phyloP scores from a whole-genome alignment of 2,888 invertebrate species.

The Antheraea yamamai region DNA sequence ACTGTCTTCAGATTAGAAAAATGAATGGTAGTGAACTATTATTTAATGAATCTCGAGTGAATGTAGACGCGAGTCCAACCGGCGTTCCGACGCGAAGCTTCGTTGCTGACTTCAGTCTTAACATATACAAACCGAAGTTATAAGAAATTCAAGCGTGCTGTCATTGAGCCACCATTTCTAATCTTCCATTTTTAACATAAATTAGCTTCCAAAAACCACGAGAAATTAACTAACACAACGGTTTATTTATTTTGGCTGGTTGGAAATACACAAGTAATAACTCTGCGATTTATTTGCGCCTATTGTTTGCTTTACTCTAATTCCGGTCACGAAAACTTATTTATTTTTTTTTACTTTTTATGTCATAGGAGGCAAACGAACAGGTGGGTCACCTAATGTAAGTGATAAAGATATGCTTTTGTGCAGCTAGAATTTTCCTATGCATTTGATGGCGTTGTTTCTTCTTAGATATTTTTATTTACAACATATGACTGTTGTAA shows the following conservation, averaged over 20 bases:
- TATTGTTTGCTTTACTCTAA: neutral
- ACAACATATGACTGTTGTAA: neutral
- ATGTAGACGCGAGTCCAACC: too few relatives aligned
- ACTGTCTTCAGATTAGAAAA: too few relatives aligned
- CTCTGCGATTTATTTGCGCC: neutral
- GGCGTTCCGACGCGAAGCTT: too few relatives aligned
- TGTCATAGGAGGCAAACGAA: too few relatives aligned
- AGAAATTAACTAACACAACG: neutral
- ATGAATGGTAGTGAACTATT: too few relatives aligned
- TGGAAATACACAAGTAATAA: neutral
- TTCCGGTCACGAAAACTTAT: neutral
- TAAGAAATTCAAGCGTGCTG: too few relatives aligned
- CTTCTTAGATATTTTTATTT: neutral
- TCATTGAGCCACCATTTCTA: neutral
- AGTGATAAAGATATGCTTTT: neutral
- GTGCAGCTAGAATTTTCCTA: neutral
- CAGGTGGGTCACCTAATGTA: too few relatives aligned
- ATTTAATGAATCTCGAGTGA: too few relatives aligned
- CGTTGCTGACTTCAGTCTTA: too few relatives aligned
- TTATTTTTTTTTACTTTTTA: too few relatives aligned
- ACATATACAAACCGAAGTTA: too few relatives aligned
- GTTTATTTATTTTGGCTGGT: neutral
- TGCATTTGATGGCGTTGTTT: neutral
- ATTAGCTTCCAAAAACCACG: neutral
- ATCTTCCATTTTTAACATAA: neutral